Evolutionary conservation across 2,888 invertebrate genomes (phyloP).

Genomic region (Heliconius ismenius): DNA sequence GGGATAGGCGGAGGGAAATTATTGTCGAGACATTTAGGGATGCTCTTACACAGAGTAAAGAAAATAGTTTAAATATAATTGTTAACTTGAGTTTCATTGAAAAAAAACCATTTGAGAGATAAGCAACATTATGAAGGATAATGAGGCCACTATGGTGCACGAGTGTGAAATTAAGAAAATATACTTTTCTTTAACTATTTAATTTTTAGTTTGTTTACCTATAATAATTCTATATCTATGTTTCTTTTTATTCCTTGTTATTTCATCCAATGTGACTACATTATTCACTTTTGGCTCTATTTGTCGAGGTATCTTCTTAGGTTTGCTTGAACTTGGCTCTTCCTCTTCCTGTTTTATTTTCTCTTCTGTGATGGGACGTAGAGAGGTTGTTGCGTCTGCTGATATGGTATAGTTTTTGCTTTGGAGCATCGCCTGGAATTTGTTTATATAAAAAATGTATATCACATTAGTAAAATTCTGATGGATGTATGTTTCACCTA

Average conservation of each 20-base stretch:
- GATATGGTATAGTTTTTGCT: slow-evolving; percentile 69
- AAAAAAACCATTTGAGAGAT: no score
- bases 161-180: no score
- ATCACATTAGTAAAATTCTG: neutral
- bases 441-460: neutral
- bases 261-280: slow-evolving; percentile 73
- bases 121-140: no score
- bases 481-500: no score
- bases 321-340: slow-evolving; percentile 45
- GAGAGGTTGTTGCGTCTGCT: slow-evolving; percentile 63
- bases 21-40: neutral
- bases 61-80: no score
- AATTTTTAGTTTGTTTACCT: slow-evolving; percentile 47
- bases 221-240: slow-evolving; percentile 79
- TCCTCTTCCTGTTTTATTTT: slow-evolving; percentile 41
- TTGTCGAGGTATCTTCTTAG: slow-evolving; percentile 65
- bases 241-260: slow-evolving; percentile 79
- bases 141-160: no score
- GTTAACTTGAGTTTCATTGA: no score
- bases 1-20: neutral
- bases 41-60: no score
- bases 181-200: no score
- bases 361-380: slow-evolving; percentile 56
- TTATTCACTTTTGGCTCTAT: slow-evolving; percentile 67
- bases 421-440: slow-evolving; percentile 66